These are phyloP conservation scores for Oncopodura yosiiana DNA, from an alignment of 1,140 invertebrate genomes.

Conservation along the genomic window DNA sequence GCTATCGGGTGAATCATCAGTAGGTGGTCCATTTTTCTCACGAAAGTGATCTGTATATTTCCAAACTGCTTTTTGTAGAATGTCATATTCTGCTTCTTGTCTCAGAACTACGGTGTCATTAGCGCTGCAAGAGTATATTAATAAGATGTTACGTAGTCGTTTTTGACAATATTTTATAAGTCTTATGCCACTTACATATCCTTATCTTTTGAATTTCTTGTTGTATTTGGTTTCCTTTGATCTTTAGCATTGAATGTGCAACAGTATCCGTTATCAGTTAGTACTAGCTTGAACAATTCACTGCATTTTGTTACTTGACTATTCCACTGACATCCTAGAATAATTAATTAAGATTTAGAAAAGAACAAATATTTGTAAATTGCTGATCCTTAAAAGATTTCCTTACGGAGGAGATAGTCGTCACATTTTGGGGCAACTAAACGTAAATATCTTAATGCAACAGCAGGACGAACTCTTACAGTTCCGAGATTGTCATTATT, in stretches of 20 bases:
- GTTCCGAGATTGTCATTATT: too few relatives aligned
- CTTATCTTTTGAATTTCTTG: background rate
- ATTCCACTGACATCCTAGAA: constrained; percentile 20
- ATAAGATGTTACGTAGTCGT: background rate
- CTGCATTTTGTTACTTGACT: constrained; percentile 13
- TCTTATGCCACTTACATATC: constrained; percentile 2
- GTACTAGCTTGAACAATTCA: constrained; percentile 25
- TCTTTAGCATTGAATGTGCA: constrained; percentile 31
- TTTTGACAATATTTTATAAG: background rate
- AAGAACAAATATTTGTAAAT: too few relatives aligned
- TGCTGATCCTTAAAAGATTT: too few relatives aligned
- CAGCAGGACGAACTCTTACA: too few relatives aligned
- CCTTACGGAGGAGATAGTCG: constrained; percentile 22
- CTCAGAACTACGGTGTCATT: constrained; percentile 19
- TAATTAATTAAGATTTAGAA: background rate
- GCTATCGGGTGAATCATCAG: background rate
- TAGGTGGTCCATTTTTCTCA: background rate
- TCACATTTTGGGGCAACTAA: constrained; percentile 32
- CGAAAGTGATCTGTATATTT: constrained; percentile 19
- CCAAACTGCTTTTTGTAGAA: constrained; percentile 30
- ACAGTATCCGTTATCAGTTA: constrained; percentile 33
- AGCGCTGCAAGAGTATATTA: background rate
- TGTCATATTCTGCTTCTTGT: constrained; percentile 29
- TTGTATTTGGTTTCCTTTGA: background rate
- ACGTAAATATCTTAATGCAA: constrained; percentile 24